Base-by-base conservation (phyloP, 1,140 invertebrate genomes). In the Achatina immaculata region DNA sequence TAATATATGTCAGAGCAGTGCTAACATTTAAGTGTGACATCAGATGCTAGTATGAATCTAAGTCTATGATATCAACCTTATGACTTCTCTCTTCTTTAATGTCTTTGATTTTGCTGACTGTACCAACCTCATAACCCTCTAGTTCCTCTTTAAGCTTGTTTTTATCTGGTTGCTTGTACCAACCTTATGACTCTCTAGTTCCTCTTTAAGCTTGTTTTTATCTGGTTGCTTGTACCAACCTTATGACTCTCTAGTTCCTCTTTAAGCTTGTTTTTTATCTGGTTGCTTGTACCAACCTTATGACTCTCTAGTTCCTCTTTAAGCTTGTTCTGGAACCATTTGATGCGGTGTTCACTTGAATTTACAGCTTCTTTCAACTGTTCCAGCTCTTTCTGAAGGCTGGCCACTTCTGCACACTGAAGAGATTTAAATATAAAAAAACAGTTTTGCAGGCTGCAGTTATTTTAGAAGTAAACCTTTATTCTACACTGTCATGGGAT, bases 281-380 rank as follows among this genome's bases (percentile, higher is more conserved):
- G n/a, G n/a, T n/a, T n/a, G n/a, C n/a, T n/a, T 28, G 31, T 14
- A 58, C 77, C 75, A 89, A 94, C 95, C 92, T 95, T 95, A 86
- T 95, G 95, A 28, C 91, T 90, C 51, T 96, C 95, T 83, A 94
- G 93, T 91, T 97, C 95, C 31, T 92, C 92, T 83, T 94, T 94
- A 51, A 96, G 91, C 90, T 95, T 96, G 88, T 94, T 96, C 88
- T 97, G 95, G 0, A 94, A 93, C 95, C 95, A 96, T 87, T 96
- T 96, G 1, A 96, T 91, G 86, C 96, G 94, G 0, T 94, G 93
- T 84, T 97, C 96, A 81, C 94, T 91, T 42, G 95, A 93, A 80
- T 93, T 93, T 31, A 95, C 83, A 62, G 96, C 94, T 77, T 95
- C 94, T 82, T 94, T 95, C 1, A 94, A 84, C 85, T 93, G 94